Percentiles rank a stretch among this genome's conserved stretches.
Evolutionary conservation across 2,797 vertebrate species (phyloP).

Genomic region (Lagorchestes hirsutus): DNA sequence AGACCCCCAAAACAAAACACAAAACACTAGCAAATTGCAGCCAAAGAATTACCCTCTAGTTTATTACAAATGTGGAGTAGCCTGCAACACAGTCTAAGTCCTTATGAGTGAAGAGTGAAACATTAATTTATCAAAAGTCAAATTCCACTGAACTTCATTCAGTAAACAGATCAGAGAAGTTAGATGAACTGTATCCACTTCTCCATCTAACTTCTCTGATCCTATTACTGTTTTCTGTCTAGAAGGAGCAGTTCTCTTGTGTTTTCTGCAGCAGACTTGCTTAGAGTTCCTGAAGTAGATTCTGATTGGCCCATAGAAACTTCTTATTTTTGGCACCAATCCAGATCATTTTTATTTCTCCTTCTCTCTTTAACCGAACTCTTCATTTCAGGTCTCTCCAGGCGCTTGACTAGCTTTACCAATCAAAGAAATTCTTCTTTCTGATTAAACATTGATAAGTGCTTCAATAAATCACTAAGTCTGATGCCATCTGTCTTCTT

Average conservation of each 20-base stretch:
- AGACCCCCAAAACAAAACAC: not conserved
- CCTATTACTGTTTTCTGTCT: not conserved
- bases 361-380: not conserved
- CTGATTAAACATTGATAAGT: not conserved
- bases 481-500: not conserved
- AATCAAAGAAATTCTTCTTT: not conserved
- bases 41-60: not conserved
- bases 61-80: not conserved
- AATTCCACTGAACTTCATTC: not conserved
- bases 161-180: not conserved
- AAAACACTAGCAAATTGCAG: not conserved
- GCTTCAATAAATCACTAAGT: not conserved
- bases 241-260: not conserved
- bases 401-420: not conserved
- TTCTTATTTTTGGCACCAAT: not conserved
- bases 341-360: not conserved
- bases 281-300: not conserved
- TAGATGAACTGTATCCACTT: not conserved
- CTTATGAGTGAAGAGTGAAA: not conserved
- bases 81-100: not conserved
- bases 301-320: not conserved
- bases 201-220: not conserved
- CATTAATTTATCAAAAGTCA: not conserved
- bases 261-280: not conserved
- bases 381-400: not conserved